These are phyloP conservation scores for Luidia sarsii DNA, from an alignment of 53 echinoderm and acorn worm genomes.

Conservation along the genomic window DNA sequence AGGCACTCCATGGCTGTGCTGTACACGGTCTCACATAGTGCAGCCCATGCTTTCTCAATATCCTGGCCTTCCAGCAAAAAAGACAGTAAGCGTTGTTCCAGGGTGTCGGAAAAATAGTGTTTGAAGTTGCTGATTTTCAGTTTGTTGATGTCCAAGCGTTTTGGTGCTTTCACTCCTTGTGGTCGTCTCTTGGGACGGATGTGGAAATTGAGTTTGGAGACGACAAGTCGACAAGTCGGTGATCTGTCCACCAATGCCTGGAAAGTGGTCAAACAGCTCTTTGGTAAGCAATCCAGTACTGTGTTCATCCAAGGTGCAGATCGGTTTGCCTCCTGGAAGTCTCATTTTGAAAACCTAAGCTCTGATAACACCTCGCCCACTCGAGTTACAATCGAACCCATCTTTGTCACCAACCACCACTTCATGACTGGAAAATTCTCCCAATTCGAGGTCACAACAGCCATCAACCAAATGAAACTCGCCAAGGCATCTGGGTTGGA, in stretches of 20 bases:
- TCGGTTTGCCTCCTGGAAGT: no score
- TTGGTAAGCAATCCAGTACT: no score
- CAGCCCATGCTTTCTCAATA: background rate
- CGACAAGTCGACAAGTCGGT: slow-evolving; percentile 8
- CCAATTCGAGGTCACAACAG: no score
- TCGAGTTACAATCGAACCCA: no score
- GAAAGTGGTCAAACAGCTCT: slow-evolving; percentile 3
- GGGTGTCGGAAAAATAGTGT: background rate
- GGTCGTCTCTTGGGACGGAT: slow-evolving; percentile 16
- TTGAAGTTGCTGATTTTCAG: no score
- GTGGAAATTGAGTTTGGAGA: slow-evolving; percentile 21
- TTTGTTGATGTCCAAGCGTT: background rate
- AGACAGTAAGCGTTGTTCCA: background rate
- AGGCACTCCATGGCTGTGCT: background rate
- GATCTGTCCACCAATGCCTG: slow-evolving; percentile 31
- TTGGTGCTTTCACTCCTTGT: slow-evolving; percentile 4
- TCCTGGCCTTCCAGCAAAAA: background rate
- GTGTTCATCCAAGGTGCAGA: no score
- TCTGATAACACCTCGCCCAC: no score
- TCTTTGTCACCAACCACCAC: no score
- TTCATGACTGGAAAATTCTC: no score
- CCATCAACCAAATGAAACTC: no score
- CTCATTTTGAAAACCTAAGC: no score
- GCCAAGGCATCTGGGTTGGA: no score
- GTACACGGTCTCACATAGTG: background rate